Conservation (phyloP, 2,888 invertebrate species). For the Latrodectus hesperus region DNA sequence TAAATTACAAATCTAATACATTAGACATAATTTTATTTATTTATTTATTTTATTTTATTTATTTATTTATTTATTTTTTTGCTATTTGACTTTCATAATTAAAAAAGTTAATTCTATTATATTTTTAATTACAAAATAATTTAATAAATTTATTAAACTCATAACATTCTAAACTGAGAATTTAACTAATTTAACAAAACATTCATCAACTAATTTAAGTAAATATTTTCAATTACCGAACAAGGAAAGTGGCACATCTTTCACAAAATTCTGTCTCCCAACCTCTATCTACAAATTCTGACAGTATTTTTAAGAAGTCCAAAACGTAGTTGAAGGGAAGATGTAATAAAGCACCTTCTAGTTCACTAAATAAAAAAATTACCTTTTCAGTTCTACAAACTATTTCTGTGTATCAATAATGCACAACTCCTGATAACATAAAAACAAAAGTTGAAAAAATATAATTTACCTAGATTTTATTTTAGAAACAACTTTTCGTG, state of each 20-base stretch:
- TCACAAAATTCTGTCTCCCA: constrained; percentile 85
- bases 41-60: too few relatives aligned
- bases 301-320: constrained; percentile 84
- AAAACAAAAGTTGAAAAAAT: constrained; percentile 36
- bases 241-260: constrained; percentile 84
- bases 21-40: too few relatives aligned
- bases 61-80: too few relatives aligned
- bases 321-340: constrained; percentile 88
- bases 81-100: too few relatives aligned
- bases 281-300: constrained; percentile 81
- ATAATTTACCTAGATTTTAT: constrained; percentile 84
- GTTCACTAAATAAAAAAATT: constrained; percentile 81
- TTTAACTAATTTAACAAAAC: neutral
- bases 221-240: constrained; percentile 50
- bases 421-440: neutral
- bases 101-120: too few relatives aligned
- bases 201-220: neutral
- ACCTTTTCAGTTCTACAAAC: too few relatives aligned
- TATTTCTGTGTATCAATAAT: too few relatives aligned
- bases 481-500: constrained; percentile 85
- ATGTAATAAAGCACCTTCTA: constrained; percentile 91
- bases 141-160: neutral
- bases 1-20: too few relatives aligned
- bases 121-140: too few relatives aligned
- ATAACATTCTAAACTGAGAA: neutral